Evolutionary conservation across 2,113 vertebrate genomes (phyloP).

Genomic region (Larimichthys polyactis): DNA sequence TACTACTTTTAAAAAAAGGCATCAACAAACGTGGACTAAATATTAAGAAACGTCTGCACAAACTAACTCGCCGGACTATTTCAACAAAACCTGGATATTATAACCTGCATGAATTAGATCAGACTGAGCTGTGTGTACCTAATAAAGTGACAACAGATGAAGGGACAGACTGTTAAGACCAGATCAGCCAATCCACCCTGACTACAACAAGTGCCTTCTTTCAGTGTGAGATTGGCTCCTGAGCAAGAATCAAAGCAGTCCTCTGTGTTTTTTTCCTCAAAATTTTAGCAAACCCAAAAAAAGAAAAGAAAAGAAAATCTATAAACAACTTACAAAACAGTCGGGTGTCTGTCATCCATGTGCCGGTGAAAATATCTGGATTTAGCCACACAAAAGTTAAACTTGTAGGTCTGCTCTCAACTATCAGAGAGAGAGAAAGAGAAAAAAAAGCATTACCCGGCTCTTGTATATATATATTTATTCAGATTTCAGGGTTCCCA

Average conservation of each 20-base stretch:
- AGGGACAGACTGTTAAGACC: not conserved
- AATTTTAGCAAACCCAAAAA: not conserved
- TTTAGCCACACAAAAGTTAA: not conserved
- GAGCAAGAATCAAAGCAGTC: not conserved
- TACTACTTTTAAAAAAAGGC: no score
- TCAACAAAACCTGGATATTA: not conserved
- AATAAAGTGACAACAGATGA: not conserved
- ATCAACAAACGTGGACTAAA: not conserved
- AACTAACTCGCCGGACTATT: no score
- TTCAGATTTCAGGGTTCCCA: no score
- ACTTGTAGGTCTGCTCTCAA: no score
- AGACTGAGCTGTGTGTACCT: rapidly evolving
- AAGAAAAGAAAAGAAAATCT: no score
- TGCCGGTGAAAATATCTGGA: not conserved
- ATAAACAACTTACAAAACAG: not conserved
- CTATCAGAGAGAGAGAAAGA: no score
- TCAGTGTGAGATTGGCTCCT: no score
- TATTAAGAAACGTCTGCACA: not conserved
- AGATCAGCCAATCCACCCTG: not conserved
- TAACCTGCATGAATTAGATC: not conserved
- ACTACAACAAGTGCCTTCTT: not conserved
- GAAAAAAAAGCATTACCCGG: rapidly evolving
- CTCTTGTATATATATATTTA: not conserved
- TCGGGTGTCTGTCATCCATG: not conserved
- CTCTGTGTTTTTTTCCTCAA: not conserved